These are phyloP conservation scores for Neocrepidodera transversa DNA, from an alignment of 2,888 invertebrate species.

Conservation along the genomic window DNA sequence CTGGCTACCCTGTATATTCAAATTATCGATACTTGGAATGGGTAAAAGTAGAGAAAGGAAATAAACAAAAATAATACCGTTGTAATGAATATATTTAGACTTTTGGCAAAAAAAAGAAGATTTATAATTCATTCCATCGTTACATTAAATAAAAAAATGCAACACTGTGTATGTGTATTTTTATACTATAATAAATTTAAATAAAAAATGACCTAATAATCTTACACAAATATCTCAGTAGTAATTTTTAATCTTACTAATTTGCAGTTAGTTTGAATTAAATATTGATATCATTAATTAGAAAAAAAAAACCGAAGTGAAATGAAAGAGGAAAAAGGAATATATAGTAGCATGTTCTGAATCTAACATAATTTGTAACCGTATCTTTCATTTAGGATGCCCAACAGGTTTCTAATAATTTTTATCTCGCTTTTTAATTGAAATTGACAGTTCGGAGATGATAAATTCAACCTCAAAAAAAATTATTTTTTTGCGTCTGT, in stretches of 20 bases:
- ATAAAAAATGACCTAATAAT: not conserved
- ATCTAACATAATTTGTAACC: conserved; percentile 22
- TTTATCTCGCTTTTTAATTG: conserved; percentile 44
- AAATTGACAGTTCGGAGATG: conserved; percentile 45
- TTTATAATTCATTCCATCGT: no score
- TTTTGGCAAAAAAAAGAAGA: no score
- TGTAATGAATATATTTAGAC: no score
- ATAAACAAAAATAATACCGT: no score
- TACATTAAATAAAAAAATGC: no score
- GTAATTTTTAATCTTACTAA: conserved; percentile 2
- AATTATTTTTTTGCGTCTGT: not conserved
- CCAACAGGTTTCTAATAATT: conserved; percentile 40
- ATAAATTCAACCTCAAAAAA: conserved; percentile 42
- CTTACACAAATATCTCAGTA: not conserved
- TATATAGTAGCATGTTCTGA: conserved; percentile 21
- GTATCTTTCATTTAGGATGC: conserved; percentile 33
- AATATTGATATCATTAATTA: conserved; percentile 15
- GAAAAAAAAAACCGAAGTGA: conserved; percentile 11
- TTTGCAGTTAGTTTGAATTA: not conserved
- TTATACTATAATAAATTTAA: no score
- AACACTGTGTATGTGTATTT: no score
- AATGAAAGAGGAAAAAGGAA: conserved; percentile 1
- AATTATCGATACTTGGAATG: no score
- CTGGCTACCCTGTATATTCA: no score
- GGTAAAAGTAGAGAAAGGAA: no score